Base-by-base conservation (phyloP, 2,113 vertebrate species). In the Microtus ochrogaster region DNA sequence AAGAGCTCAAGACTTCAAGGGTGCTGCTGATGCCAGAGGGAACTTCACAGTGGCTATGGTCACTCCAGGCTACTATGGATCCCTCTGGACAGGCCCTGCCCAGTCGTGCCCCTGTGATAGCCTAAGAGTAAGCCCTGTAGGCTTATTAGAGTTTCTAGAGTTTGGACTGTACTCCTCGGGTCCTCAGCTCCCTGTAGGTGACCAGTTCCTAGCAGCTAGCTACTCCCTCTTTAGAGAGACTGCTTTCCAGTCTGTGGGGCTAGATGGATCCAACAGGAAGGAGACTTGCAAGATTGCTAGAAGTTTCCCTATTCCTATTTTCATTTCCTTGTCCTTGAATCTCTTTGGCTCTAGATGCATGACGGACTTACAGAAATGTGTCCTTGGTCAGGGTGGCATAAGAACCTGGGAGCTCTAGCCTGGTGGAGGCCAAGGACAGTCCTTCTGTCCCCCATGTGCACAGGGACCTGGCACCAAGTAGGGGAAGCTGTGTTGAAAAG, bases 161-260 rank as follows among this genome's bases (percentile, higher is more conserved):
- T 3, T 0, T 7, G 52, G 72, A 14, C 73, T 1, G 1, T 1
- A 8, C 16, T 9, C 52, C 49, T 52, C 22, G 7, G 2, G 1
- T 24, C 26, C 58, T 41, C 49, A 3, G 83, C 33, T 49, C 36
- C 26, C 10, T 66, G 26, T 13, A 66, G 39, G 2, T 16, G 47
- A 33, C 7, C 16, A 14, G 3, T 36, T 5, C 21, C 5, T 5
- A 24, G 76, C 13, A 16, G 58, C 16, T 44, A 3, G 7, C 47
- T 9, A 7, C 49, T 28, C 52, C 49, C 63, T 72, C 17, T 84
- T 28, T 10, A 36, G 30, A 76, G 61, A 14, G 1, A 6, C 4
- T 0, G 49, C 3, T 26, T 5, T 68, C 81, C n/a, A 3, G 7
- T 9, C 9, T 49, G 16, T 0, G 0, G 14, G 39, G 22, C 66